phyloP scores from a whole-genome alignment of 2,888 invertebrate genomes.

The Platynereis dumerilii region DNA sequence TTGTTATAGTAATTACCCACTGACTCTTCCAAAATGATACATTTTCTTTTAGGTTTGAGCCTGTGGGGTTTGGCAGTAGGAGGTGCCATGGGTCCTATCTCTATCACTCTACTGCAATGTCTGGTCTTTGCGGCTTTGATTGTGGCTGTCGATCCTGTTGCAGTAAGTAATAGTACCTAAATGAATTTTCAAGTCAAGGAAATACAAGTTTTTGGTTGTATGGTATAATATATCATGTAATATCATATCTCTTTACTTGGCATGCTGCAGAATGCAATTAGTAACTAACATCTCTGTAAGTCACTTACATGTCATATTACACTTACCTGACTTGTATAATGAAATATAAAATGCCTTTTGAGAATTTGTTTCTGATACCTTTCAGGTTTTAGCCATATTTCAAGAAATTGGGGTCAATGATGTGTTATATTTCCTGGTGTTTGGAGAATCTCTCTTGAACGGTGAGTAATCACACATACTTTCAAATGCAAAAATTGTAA shows the following conservation, averaged over 20 bases:
- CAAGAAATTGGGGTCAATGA: constrained; percentile 69
- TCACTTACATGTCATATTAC: no score
- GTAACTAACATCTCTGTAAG: no score
- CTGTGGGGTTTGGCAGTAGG: constrained; percentile 49
- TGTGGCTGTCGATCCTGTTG: constrained; percentile 70
- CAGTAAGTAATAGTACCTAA: constrained; percentile 64
- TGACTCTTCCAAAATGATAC: no score
- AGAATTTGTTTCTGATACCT: constrained; percentile 1
- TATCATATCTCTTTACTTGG: background rate
- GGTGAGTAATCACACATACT: constrained; percentile 56
- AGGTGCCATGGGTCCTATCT: constrained; percentile 53
- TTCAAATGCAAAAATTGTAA: background rate
- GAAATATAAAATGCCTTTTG: background rate
- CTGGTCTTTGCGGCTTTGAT: constrained; percentile 68
- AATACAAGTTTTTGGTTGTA: no score
- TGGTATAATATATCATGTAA: background rate
- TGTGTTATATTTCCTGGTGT: constrained; percentile 69
- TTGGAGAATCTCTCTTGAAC: constrained; percentile 69
- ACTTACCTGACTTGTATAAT: no score
- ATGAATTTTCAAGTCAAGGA: background rate
- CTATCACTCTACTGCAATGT: constrained; percentile 49
- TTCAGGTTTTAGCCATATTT: constrained; percentile 67
- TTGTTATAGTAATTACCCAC: no score
- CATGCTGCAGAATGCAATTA: no score
- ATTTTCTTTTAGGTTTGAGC: constrained; percentile 35